A percentile compares a stretch with the other conserved stretches of the same genome.
phyloP scores from a whole-genome alignment of 1,140 invertebrate genomes.

The Branchinecta lindahli region DNA sequence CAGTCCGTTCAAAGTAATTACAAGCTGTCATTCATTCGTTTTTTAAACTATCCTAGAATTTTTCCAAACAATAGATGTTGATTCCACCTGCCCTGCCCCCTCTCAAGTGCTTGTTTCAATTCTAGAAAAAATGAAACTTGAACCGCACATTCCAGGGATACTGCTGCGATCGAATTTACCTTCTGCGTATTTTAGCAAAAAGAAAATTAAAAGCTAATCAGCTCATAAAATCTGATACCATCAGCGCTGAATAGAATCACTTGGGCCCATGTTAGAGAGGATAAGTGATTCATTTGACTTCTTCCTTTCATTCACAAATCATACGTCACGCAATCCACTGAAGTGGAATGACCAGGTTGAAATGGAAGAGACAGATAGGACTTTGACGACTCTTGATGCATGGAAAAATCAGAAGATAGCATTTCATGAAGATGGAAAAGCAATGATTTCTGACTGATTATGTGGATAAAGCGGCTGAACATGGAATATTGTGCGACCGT shows the following conservation, averaged over 20 bases:
- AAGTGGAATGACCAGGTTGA: not conserved
- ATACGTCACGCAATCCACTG: not conserved
- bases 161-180: not conserved
- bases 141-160: not conserved
- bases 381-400: not conserved
- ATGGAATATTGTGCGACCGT: too few species aligned
- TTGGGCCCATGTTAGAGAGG: not conserved
- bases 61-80: too few species aligned
- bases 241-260: not conserved
- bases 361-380: not conserved
- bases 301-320: conserved; percentile 1
- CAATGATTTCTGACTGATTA: too few species aligned
- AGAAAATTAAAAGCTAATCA: not conserved
- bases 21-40: too few species aligned
- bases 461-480: too few species aligned
- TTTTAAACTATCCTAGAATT: too few species aligned
- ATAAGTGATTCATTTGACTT: not conserved
- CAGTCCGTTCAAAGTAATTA: too few species aligned
- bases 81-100: too few species aligned
- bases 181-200: not conserved
- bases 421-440: too few species aligned
- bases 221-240: not conserved
- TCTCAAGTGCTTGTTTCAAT: too few species aligned
- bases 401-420: too few species aligned
- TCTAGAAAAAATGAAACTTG: not conserved